Percentiles rank a stretch among this genome's conserved stretches.
Conservation (phyloP, 2,113 vertebrate genomes). For the Corythaeola cristata region DNA sequence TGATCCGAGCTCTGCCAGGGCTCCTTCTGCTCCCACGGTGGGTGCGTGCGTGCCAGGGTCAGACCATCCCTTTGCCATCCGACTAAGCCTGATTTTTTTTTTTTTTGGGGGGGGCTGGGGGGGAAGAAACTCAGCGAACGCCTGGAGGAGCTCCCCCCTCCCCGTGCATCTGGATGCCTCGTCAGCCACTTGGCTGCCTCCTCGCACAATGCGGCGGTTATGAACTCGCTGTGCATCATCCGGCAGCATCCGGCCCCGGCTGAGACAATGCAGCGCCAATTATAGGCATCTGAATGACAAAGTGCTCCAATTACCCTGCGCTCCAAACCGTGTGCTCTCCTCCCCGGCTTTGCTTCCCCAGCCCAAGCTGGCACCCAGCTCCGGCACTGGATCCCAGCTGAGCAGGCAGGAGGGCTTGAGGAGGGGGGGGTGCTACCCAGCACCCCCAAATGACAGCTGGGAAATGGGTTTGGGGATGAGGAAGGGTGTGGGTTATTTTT, state of each 20-base stretch:
- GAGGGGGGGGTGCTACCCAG: neutral
- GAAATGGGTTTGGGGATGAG: neutral
- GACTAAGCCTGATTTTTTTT: neutral
- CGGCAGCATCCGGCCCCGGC: conserved; percentile 64
- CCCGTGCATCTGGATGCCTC: conserved; percentile 20
- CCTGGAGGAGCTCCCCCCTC: neutral
- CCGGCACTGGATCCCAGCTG: neutral
- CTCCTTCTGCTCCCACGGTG: neutral
- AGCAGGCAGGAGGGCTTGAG: neutral
- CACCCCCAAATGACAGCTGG: neutral
- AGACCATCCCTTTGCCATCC: neutral
- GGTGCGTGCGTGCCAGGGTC: neutral
- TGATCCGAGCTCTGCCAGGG: neutral
- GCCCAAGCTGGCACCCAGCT: neutral
- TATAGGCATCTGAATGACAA: conserved; percentile 80
- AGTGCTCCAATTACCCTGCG: conserved; percentile 77
- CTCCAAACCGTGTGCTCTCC: neutral
- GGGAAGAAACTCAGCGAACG: accelerated
- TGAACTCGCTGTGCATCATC: conserved; percentile 33
- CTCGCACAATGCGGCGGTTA: conserved; percentile 11
- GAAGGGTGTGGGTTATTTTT: no score
- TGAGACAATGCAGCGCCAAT: conserved; percentile 74
- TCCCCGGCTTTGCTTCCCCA: neutral
- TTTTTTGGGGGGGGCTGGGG: no score
- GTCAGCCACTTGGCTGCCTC: conserved; percentile 55